A percentile compares a stretch with the other conserved stretches of the same genome.
phyloP scores from a whole-genome alignment of 2,888 invertebrate species.

The Thelaira solivaga region DNA sequence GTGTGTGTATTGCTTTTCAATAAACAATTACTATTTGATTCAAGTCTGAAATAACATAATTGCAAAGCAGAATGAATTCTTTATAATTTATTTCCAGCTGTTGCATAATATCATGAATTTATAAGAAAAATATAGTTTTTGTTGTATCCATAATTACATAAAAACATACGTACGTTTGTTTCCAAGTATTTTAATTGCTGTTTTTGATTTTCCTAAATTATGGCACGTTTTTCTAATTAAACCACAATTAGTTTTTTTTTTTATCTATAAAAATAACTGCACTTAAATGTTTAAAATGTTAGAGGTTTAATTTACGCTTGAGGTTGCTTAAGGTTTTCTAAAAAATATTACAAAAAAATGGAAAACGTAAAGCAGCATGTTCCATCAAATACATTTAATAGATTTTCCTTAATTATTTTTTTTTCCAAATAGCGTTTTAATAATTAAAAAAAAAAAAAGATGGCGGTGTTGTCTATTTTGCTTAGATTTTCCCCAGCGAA shows the following conservation, averaged over 20 bases:
- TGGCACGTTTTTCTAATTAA: not conserved
- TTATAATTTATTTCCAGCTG: conserved; percentile 3
- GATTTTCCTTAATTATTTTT: no score
- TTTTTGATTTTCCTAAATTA: not conserved
- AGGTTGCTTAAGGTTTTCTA: not conserved
- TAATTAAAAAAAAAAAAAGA: no score
- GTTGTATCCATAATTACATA: not conserved
- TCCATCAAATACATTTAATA: no score
- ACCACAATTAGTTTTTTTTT: not conserved
- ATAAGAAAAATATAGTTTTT: not conserved
- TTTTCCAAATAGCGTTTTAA: no score
- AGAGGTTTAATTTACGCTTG: not conserved
- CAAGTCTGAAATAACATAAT: not conserved
- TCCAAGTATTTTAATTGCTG: not conserved
- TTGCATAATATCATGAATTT: conserved; percentile 25
- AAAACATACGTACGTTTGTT: no score
- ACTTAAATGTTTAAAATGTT: not conserved
- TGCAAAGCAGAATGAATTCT: conserved; percentile 12
- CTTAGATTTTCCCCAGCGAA: no score
- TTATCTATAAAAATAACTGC: not conserved
- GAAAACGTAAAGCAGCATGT: no score
- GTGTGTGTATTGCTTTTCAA: not conserved
- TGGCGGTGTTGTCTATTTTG: no score
- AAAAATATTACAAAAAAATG: not conserved
- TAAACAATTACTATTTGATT: not conserved